Evolutionary conservation across 1,140 invertebrate species (phyloP).

Genomic region (Ridgeia piscesae): DNA sequence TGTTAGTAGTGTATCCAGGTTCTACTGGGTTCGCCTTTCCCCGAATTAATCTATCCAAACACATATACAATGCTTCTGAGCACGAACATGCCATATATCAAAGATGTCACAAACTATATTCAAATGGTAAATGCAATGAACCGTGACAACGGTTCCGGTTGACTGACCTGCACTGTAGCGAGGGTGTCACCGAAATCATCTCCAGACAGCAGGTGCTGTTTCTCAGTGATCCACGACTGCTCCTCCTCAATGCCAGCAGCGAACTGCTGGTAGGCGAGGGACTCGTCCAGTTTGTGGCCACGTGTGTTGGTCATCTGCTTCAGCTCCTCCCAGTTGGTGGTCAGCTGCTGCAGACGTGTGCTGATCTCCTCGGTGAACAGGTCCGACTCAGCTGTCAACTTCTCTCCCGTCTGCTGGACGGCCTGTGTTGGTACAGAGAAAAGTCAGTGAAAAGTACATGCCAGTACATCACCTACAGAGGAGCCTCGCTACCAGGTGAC

Average conservation of each 20-base stretch:
- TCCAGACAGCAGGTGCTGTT: constrained; percentile 93
- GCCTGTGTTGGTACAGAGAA: constrained; percentile 57
- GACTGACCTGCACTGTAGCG: constrained; percentile 87
- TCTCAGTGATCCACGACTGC: constrained; percentile 98
- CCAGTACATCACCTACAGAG: neutral
- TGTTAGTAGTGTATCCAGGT: no score
- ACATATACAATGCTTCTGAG: neutral
- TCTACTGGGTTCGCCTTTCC: no score
- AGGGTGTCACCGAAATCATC: constrained; percentile 98
- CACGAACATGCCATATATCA: neutral
- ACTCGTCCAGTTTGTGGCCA: constrained; percentile 92
- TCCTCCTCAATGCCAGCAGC: constrained; percentile 98
- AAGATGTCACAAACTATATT: neutral
- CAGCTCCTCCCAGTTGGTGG: constrained; percentile 86
- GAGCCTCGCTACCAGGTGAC: neutral
- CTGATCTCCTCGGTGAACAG: constrained; percentile 88
- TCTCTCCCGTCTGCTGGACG: constrained; percentile 94
- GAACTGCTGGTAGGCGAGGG: constrained; percentile 94
- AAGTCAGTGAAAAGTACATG: neutral
- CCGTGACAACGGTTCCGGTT: neutral
- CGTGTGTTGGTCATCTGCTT: constrained; percentile 80
- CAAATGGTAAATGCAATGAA: neutral
- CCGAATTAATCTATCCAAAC: no score
- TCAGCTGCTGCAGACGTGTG: constrained; percentile 68
- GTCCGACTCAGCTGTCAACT: constrained; percentile 96